Evolutionary conservation across 2,797 vertebrate species (phyloP), one percentile per base, ranked within the genome.

Genomic region (Mycteria americana): DNA sequence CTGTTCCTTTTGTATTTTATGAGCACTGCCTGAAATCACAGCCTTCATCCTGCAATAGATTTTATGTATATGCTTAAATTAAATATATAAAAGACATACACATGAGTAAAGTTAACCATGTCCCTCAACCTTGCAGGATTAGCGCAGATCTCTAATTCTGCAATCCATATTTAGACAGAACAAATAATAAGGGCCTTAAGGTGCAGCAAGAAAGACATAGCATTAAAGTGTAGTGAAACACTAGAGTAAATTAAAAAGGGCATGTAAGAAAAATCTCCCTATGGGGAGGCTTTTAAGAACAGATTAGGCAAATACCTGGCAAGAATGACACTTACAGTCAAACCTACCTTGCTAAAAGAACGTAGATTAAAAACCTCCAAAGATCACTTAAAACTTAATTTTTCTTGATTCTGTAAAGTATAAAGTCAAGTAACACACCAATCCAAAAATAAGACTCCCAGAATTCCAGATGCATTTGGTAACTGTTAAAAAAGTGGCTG

Each of bases 31-130:
- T 74, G 56, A 87, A 94, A 85, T 79, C 31, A 73, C 8, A 82
- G 54, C 25, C 30, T 87, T 78, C 18, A 51, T 28, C 31, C 17
- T 43, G n/a, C 57, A 90, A 56, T 1, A 75, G 53, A 23, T 65
- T 63, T 82, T 69, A 78, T 5, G 14, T 12, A 53, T 46, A 31
- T 11, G 17, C 28, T 80, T 56, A 28, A 68, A 59, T 41, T 56
- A 80, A 74, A 72, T 43, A 64, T 41, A 18, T 7, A 63, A 13
- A 13, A 53, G 17, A 46, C 31, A 57, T 13, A 67, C 9, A 75
- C 0, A 17, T 4, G 0, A 79, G 18, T 37, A 39, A 85, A 88
- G n/a, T 59, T 64, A 93, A 86, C 10, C 28, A 76, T 0, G 1
- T 25, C 10, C 43, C 46, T 74, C 39, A 76, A 10, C 13, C 28